Base-by-base conservation (phyloP, 1,140 invertebrate genomes). In the Drosophila asahinai region DNA sequence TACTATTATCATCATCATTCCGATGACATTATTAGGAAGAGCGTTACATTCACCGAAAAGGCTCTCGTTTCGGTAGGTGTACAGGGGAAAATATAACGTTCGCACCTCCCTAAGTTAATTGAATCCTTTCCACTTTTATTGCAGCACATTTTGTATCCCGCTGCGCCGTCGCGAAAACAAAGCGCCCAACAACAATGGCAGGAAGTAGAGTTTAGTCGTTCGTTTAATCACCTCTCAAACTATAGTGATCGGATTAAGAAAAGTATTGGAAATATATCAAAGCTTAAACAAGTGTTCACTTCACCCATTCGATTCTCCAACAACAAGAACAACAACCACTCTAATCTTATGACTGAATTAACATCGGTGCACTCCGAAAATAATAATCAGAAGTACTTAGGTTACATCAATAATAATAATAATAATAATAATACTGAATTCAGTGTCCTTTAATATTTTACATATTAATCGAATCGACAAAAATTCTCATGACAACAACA, bases 1-100 rank as follows among this genome's bases (percentile, higher is more conserved):
- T 82, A 76, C 55, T 91, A 87, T 73, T 91, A 82, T 64, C 90
- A 90, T 62, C 90, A 91, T 71, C 82, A 90, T 38, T 92, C 90
- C 3, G 90, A 92, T 62, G 90, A 92, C 27, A 92, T 92, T 51
- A 92, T 92, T 42, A 62, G 66, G 15, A 92, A 92, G 57, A 77
- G 61, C 54, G 77, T 76, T 2, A 64, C 77, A 6, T 77, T 82
- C 25, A 70, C 75, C 14, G 86, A 86, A 22, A 84, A 49, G 38
- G 75, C 62, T 54, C 68, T 60, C 15, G 67, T 71, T 33, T 73
- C 75, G 79, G 86, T 87, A 65, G 52, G 65, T 77, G 45, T 12
- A 5, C 2, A 66, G 6, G 19, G 3, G 8, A 5, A 11, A 3
- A 8, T n/a, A 15, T 11, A 9, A 11, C 9, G 33, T 11, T 30